These are phyloP conservation scores for Coregonus ussuriensis DNA, from an alignment of 2,797 vertebrate genomes.

Conservation along the genomic window DNA sequence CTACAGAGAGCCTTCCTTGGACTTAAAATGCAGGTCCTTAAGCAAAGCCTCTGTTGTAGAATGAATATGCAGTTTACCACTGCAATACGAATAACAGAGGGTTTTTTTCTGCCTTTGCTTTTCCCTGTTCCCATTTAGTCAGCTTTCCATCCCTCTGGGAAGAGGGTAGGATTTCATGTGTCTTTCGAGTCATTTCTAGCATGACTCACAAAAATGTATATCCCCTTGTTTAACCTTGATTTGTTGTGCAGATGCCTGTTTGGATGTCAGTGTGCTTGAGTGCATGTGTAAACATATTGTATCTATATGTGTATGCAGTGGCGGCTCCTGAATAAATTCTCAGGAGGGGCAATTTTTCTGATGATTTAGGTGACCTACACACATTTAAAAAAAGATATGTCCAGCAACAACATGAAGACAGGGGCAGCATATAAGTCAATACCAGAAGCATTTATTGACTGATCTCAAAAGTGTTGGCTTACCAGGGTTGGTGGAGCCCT, in stretches of 20 bases:
- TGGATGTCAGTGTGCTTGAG: slow-evolving; percentile 22
- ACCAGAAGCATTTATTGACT: no score
- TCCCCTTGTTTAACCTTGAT: no score
- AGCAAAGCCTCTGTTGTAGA: slow-evolving; percentile 28
- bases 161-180: neutral
- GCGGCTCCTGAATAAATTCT: no score
- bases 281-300: slow-evolving; percentile 8
- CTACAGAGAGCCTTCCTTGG: slow-evolving; percentile 40
- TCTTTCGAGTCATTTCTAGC: neutral
- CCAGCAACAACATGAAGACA: no score
- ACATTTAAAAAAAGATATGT: no score
- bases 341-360: no score
- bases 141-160: slow-evolving; percentile 17
- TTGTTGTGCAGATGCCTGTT: neutral
- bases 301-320: slow-evolving; percentile 6
- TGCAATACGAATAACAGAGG: slow-evolving; percentile 57
- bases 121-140: slow-evolving; percentile 28
- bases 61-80: slow-evolving; percentile 54
- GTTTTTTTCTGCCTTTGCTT: slow-evolving; percentile 11
- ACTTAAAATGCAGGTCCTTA: slow-evolving; percentile 20
- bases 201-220: no score
- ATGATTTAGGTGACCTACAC: no score
- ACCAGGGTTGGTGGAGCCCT: no score
- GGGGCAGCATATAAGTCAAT: no score
- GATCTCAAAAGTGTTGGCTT: no score